Evolutionary conservation across 1,140 invertebrate genomes (phyloP).

Genomic region (Halictus rubicundus): DNA sequence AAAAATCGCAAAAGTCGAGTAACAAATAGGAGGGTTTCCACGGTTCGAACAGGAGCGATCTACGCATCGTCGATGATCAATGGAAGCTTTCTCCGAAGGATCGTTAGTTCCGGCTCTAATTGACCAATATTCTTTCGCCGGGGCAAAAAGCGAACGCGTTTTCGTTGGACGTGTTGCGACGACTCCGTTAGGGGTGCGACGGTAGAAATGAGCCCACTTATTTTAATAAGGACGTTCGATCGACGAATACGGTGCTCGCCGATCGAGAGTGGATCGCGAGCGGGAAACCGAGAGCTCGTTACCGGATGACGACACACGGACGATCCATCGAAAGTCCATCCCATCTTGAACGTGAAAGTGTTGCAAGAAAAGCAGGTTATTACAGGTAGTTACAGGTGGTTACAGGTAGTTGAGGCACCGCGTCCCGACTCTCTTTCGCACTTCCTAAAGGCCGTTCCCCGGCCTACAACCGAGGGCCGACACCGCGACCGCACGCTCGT

Average conservation of each 20-base stretch:
- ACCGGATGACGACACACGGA: constrained; percentile 43
- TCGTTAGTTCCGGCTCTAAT: neutral
- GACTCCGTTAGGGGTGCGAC: neutral
- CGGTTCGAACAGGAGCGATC: neutral
- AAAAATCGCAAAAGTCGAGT: too few species aligned
- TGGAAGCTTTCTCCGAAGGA: neutral
- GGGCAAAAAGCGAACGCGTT: too few species aligned
- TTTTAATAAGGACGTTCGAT: constrained; percentile 30
- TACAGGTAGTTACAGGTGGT: constrained; percentile 63
- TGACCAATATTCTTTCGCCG: neutral
- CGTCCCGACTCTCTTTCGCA: constrained; percentile 52
- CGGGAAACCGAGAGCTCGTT: constrained; percentile 20
- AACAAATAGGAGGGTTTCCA: neutral
- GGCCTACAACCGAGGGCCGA: constrained; percentile 12
- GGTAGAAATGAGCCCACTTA: constrained; percentile 17
- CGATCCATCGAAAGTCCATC: constrained; percentile 57
- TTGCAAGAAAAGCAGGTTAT: constrained; percentile 62
- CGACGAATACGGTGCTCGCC: neutral
- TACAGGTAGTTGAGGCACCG: constrained; percentile 57
- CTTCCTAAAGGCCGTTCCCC: constrained; percentile 61
- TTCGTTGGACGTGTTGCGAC: neutral
- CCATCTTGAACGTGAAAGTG: constrained; percentile 57
- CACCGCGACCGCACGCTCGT: constrained; percentile 8
- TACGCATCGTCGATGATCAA: neutral
- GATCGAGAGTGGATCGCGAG: neutral